phyloP scores from a whole-genome alignment of 2,888 invertebrate genomes.

The Coelinius sp. region DNA sequence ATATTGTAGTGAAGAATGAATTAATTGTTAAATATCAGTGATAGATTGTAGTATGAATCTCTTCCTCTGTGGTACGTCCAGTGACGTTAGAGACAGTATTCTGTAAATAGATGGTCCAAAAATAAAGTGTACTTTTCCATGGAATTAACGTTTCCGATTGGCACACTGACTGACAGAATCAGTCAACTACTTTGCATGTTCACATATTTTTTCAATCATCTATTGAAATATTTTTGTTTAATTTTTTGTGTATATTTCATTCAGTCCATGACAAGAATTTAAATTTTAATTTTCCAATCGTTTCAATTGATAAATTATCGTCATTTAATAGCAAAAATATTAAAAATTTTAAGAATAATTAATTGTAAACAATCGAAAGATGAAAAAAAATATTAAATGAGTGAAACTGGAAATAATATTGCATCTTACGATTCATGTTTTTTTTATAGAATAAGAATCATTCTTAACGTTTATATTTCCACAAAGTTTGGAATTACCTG shows the following conservation, averaged over 20 bases:
- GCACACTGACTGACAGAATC: conserved; percentile 29
- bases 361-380: not conserved
- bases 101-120: conserved; percentile 66
- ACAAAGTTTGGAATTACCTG: not conserved
- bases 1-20: not conserved
- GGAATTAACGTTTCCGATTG: conserved; percentile 41
- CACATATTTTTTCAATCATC: not conserved
- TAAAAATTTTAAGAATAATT: not conserved
- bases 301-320: not conserved
- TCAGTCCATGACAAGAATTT: not conserved
- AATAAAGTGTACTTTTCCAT: conserved; percentile 64
- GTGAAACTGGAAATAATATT: not conserved
- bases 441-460: not conserved
- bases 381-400: not conserved
- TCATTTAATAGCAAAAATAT: no score
- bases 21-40: not conserved
- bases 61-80: conserved; percentile 29
- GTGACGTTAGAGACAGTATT: conserved; percentile 55
- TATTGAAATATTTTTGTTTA: not conserved
- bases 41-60: conserved; percentile 4
- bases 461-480: not conserved
- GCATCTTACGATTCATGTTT: not conserved
- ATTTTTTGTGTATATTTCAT: not conserved
- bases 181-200: conserved; percentile 1
- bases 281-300: not conserved